Conservation (phyloP, 2,113 vertebrate species). For the Rhinogobius similis region DNA sequence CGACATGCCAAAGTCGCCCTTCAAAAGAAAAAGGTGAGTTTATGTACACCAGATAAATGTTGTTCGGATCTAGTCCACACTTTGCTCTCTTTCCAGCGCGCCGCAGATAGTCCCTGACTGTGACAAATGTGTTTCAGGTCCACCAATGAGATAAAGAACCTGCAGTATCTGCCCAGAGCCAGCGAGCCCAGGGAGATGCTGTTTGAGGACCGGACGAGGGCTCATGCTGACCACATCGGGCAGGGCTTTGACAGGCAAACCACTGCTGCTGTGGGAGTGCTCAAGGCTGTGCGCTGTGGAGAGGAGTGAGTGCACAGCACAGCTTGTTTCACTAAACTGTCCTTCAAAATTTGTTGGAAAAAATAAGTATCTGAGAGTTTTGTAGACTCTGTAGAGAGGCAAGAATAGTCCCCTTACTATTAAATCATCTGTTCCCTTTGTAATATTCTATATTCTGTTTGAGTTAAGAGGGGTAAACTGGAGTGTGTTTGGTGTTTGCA, state of each 20-base stretch:
- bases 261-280: conserved; percentile 94
- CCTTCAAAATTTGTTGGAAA: not conserved
- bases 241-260: conserved; percentile 97
- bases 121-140: conserved; percentile 78
- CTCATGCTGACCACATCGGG: conserved; percentile 97
- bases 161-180: conserved; percentile 98
- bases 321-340: not conserved
- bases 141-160: conserved; percentile 99
- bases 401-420: not conserved
- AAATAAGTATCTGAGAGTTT: not conserved
- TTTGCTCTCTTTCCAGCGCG: not conserved
- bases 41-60: conserved; percentile 6
- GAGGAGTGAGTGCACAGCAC: conserved; percentile 82
- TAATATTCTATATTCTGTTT: too few species aligned
- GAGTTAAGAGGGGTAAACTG: conserved; percentile 1
- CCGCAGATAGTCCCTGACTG: not conserved
- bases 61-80: not conserved
- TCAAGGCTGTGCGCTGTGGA: conserved; percentile 96
- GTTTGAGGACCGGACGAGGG: conserved; percentile 96
- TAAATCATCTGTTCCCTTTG: not conserved
- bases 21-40: conserved; percentile 72
- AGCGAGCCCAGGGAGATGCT: conserved; percentile 98
- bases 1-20: conserved; percentile 75
- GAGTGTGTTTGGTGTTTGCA: conserved; percentile 19
- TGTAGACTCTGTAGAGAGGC: not conserved